Percentiles rank a stretch among this genome's conserved stretches.
These are phyloP conservation scores for Mesembrinibis cayennensis DNA, from an alignment of 2,113 vertebrate species.

Conservation along the genomic window DNA sequence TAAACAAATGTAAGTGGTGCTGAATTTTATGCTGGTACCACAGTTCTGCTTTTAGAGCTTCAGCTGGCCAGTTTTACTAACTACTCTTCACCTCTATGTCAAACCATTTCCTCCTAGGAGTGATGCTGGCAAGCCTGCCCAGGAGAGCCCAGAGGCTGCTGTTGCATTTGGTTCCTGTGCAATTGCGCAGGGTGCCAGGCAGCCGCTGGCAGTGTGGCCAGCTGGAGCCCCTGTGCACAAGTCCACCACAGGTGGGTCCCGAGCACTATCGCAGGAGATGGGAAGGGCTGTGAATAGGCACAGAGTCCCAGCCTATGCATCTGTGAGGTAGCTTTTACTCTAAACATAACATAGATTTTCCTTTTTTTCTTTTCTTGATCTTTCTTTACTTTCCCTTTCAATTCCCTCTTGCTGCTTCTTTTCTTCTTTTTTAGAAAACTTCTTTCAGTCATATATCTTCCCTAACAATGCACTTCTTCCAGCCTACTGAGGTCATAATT, in stretches of 20 bases:
- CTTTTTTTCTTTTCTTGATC: not conserved
- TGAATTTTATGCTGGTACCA: not conserved
- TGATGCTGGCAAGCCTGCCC: not conserved
- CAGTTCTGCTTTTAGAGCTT: not conserved
- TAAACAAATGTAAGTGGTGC: not conserved
- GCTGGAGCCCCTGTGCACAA: not conserved
- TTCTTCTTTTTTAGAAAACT: not conserved
- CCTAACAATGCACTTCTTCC: not conserved
- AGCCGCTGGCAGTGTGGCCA: rapidly evolving
- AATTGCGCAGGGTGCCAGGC: no score
- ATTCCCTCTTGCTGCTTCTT: not conserved
- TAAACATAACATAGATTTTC: not conserved
- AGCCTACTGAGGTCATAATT: not conserved
- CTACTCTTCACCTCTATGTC: not conserved
- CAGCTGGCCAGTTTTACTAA: not conserved
- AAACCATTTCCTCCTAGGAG: not conserved
- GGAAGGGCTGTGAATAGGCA: not conserved
- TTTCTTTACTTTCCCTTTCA: not conserved
- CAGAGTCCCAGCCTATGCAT: not conserved
- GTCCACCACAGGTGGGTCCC: rapidly evolving
- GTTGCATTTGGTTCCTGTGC: rapidly evolving
- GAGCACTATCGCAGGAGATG: not conserved
- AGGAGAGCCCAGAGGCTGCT: not conserved
- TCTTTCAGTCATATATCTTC: not conserved
- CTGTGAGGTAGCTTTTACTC: not conserved